phyloP scores from a whole-genome alignment of 2,888 invertebrate species.

The Ochropacha duplaris region DNA sequence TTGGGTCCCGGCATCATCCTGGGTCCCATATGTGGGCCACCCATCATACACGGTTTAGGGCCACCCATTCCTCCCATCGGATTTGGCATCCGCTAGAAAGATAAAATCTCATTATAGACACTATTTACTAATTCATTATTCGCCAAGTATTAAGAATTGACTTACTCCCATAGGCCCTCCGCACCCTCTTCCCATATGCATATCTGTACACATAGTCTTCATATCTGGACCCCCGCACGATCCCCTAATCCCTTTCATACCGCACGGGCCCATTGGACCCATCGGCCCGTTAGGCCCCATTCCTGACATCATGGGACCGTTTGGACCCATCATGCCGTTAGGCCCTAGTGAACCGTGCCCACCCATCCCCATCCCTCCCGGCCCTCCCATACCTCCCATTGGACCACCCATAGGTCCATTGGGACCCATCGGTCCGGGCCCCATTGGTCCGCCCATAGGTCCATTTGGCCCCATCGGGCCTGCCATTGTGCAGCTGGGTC shows the following conservation, averaged over 20 bases:
- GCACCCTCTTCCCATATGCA: conserved; percentile 79
- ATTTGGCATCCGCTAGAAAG: conserved; percentile 76
- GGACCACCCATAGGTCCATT: conserved; percentile 70
- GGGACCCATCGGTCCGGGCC: conserved; percentile 57
- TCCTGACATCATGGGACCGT: conserved; percentile 71
- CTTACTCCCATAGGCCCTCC: conserved; percentile 81
- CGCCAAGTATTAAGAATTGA: conserved; percentile 9
- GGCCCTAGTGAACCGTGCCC: conserved; percentile 66
- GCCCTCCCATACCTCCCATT: conserved; percentile 64
- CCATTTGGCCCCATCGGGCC: conserved; percentile 67
- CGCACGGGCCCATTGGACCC: conserved; percentile 80
- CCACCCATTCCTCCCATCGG: conserved; percentile 81
- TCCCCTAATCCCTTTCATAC: conserved; percentile 77
- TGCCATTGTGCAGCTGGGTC: conserved; percentile 76
- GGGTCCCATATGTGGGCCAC: conserved; percentile 78
- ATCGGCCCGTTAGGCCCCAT: conserved; percentile 77
- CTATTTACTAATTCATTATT: not conserved
- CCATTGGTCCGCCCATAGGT: conserved; percentile 57
- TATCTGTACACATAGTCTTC: conserved; percentile 79
- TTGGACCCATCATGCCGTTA: conserved; percentile 75
- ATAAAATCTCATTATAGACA: conserved; percentile 9
- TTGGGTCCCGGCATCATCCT: conserved; percentile 81
- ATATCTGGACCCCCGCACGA: conserved; percentile 79
- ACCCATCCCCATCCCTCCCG: conserved; percentile 60
- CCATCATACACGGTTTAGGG: conserved; percentile 80